phyloP scores from a whole-genome alignment of 2,113 vertebrate species.

The Tragelaphus scriptus region DNA sequence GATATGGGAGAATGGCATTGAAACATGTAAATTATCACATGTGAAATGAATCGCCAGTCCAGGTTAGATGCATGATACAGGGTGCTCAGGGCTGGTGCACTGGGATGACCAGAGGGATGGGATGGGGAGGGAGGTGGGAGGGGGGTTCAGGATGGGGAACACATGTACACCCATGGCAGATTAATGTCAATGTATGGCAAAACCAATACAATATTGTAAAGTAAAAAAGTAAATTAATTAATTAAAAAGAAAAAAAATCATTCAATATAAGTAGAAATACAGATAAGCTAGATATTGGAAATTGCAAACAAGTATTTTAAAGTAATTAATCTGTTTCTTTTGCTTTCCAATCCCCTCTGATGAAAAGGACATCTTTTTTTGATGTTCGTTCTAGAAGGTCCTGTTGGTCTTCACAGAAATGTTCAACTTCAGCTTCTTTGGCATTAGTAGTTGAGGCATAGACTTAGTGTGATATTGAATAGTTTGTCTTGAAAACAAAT shows the following conservation, averaged over 20 bases:
- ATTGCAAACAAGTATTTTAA: not conserved
- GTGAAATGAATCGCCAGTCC: too few relatives aligned
- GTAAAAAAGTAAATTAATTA: too few relatives aligned
- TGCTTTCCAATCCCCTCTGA: not conserved
- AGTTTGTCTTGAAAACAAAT: not conserved
- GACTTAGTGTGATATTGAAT: not conserved
- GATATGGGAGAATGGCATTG: too few relatives aligned
- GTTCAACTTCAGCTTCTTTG: not conserved
- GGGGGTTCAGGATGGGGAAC: too few relatives aligned
- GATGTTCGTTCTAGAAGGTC: not conserved
- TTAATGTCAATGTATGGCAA: too few relatives aligned
- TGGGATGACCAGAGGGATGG: too few relatives aligned
- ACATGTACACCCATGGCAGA: too few relatives aligned
- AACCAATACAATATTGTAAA: too few relatives aligned
- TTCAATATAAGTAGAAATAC: not conserved
- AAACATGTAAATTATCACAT: too few relatives aligned
- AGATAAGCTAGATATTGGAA: not conserved
- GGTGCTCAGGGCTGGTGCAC: too few relatives aligned
- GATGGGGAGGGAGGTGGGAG: too few relatives aligned
- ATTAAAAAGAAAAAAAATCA: not conserved
- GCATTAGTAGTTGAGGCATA: not conserved
- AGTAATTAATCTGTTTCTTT: not conserved
- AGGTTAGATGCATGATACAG: too few relatives aligned
- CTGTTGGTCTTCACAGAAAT: not conserved
- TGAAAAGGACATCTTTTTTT: not conserved